Percentiles rank a stretch among this genome's conserved stretches.
These are phyloP conservation scores for Pterostichus niger DNA, from an alignment of 2,888 invertebrate species.

Conservation along the genomic window DNA sequence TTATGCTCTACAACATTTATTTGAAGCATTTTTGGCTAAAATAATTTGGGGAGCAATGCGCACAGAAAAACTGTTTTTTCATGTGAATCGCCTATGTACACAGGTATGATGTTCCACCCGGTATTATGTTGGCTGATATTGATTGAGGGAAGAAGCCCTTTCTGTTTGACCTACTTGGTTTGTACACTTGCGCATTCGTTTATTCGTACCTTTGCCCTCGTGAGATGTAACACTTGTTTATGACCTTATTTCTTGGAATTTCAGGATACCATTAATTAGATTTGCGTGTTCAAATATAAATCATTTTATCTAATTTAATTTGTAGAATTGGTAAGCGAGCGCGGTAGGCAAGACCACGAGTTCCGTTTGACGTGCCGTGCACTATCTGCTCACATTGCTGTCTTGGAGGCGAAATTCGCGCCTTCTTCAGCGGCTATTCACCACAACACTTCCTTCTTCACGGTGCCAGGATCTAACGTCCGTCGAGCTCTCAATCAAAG, in stretches of 20 bases:
- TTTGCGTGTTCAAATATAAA: neutral
- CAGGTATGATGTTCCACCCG: no score
- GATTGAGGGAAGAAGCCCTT: conserved; percentile 17
- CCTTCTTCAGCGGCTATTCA: no score
- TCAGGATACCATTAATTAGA: neutral
- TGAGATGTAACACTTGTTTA: neutral
- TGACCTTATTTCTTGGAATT: neutral
- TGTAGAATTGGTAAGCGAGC: conserved; percentile 83
- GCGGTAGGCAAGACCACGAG: conserved; percentile 81
- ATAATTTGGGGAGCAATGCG: no score
- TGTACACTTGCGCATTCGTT: conserved; percentile 29
- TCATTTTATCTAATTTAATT: neutral
- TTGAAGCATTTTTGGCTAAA: no score
- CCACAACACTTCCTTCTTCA: no score
- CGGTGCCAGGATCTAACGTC: conserved; percentile 37
- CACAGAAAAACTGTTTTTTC: no score
- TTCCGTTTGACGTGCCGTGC: conserved; percentile 83
- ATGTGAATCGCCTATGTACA: no score
- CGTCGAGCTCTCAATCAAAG: neutral
- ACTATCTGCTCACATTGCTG: conserved; percentile 82
- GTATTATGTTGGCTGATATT: neutral
- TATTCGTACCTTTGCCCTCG: no score
- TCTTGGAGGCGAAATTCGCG: conserved; percentile 82
- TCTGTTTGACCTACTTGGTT: conserved; percentile 19
- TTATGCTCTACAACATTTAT: no score